These are phyloP conservation scores for Hyposoter dolosus DNA, from an alignment of 2,888 invertebrate genomes.

Conservation along the genomic window DNA sequence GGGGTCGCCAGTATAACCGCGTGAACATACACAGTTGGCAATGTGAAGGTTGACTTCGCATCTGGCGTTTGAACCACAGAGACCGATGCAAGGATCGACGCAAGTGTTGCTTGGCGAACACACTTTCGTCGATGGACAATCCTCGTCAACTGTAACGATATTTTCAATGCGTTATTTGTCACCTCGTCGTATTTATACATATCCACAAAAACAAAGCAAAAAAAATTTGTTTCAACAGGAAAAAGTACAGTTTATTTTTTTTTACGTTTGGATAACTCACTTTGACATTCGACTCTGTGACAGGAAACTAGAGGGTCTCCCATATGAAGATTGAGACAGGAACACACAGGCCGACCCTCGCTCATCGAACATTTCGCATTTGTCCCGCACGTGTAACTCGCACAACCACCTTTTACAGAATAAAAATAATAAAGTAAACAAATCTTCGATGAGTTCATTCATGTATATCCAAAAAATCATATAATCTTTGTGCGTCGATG, in stretches of 20 bases:
- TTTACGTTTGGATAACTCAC: conserved; percentile 84
- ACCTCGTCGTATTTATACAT: not conserved
- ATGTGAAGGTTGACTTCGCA: conserved; percentile 92
- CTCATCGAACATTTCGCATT: conserved; percentile 84
- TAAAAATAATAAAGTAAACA: not conserved
- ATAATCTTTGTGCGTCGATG: not conserved
- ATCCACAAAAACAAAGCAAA: conserved; percentile 1
- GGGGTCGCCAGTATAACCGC: conserved; percentile 93
- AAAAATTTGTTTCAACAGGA: not conserved
- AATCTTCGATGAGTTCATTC: not conserved
- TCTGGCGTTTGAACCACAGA: conserved; percentile 91
- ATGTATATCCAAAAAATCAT: not conserved
- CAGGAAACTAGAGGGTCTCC: conserved; percentile 92
- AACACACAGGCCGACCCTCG: conserved; percentile 92
- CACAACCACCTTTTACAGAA: conserved; percentile 76
- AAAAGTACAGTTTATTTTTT: conserved; percentile 13
- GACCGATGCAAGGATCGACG: conserved; percentile 91
- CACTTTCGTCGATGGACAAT: conserved; percentile 90
- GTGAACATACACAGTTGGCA: conserved; percentile 92
- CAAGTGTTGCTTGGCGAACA: conserved; percentile 91
- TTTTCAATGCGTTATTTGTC: not conserved
- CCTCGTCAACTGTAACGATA: conserved; percentile 88
- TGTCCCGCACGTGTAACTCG: conserved; percentile 82
- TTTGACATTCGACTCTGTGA: conserved; percentile 90
- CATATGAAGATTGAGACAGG: conserved; percentile 91